Conservation (phyloP, 2,888 invertebrate genomes). For the Andricus quercusramuli region DNA sequence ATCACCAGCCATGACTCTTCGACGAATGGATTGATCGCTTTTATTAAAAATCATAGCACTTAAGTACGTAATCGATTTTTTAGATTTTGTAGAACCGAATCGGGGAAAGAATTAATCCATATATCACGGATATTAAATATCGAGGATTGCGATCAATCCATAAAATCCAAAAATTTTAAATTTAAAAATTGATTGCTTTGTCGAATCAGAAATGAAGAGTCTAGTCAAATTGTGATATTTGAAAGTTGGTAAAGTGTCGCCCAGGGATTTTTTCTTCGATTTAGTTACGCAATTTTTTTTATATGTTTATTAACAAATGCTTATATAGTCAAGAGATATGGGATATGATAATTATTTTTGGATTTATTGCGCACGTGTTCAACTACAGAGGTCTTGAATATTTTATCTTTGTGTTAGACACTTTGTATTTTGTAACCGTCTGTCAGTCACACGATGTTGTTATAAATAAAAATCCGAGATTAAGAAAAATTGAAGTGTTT, state of each 20-base stretch:
- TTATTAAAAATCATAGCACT: slow-evolving; percentile 86
- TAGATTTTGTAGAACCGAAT: slow-evolving; percentile 98
- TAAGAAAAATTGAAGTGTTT: neutral
- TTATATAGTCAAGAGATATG: neutral
- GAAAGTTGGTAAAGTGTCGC: neutral
- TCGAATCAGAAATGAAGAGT: neutral
- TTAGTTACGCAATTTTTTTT: neutral
- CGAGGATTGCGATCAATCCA: neutral
- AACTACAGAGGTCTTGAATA: neutral
- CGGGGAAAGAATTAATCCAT: slow-evolving; percentile 90
- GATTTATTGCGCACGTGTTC: neutral
- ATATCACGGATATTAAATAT: neutral
- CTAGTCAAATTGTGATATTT: neutral
- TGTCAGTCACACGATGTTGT: neutral
- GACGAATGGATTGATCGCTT: slow-evolving; percentile 98
- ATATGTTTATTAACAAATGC: neutral
- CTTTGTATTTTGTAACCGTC: neutral
- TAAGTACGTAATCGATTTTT: slow-evolving; percentile 85
- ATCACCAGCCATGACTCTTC: slow-evolving; percentile 93
- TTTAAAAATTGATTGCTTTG: neutral
- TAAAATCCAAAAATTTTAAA: neutral
- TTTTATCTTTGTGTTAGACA: neutral
- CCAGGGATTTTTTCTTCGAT: neutral
- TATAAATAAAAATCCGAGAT: neutral
- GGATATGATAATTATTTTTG: neutral